A percentile compares a stretch with the other conserved stretches of the same genome.
These are phyloP conservation scores for Bombus balteatus DNA, from an alignment of 1,140 invertebrate genomes.

Conservation along the genomic window DNA sequence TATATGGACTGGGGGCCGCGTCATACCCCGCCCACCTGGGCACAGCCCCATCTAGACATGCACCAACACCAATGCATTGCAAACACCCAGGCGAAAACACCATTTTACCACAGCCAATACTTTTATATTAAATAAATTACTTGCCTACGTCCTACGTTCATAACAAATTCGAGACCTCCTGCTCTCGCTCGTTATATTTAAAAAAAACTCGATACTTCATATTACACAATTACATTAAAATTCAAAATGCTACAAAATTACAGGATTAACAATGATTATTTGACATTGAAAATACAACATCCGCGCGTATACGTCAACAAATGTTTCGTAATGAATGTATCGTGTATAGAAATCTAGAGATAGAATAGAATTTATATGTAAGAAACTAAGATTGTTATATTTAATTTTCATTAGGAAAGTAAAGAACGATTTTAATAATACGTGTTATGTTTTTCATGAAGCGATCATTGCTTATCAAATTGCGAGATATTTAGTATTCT, in stretches of 20 bases:
- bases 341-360: constrained; percentile 1
- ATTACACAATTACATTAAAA: constrained; percentile 20
- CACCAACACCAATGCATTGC: constrained; percentile 84
- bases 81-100: constrained; percentile 82
- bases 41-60: constrained; percentile 83
- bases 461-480: constrained; percentile 23
- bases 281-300: neutral
- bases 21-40: constrained; percentile 81
- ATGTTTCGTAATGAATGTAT: neutral
- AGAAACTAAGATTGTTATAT: neutral
- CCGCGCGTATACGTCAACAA: neutral
- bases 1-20: constrained; percentile 80
- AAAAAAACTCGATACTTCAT: constrained; percentile 22
- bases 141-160: constrained; percentile 62
- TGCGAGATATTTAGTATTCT: constrained; percentile 40
- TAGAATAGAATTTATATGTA: constrained; percentile 9
- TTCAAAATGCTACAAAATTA: constrained; percentile 31
- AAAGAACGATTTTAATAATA: constrained; percentile 1
- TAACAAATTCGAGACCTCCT: constrained; percentile 54
- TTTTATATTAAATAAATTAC: constrained; percentile 65
- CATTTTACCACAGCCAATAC: constrained; percentile 76
- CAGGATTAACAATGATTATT: neutral
- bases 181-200: constrained; percentile 10
- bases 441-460: constrained; percentile 22
- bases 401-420: neutral